Conservation (phyloP, 2,797 vertebrate species). For the Tadarida brasiliensis region DNA sequence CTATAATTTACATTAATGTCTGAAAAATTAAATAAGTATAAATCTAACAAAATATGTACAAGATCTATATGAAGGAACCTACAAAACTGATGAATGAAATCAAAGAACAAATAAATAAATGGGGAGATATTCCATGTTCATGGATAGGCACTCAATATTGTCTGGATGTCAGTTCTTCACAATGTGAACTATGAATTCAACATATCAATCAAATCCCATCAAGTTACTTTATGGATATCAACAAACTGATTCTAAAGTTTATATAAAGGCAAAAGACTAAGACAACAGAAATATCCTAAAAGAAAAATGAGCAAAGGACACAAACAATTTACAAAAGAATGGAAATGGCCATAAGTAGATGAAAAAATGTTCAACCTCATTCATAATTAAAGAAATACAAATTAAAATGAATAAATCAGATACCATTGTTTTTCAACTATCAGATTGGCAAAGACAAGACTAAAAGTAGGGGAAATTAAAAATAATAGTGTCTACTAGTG, state of each 20-base stretch:
- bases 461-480: slow-evolving; percentile 21
- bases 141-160: background rate
- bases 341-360: background rate
- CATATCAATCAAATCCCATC: background rate
- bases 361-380: slow-evolving; percentile 12
- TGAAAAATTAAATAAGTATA: slow-evolving; percentile 43
- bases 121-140: background rate
- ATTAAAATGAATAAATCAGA: slow-evolving; percentile 28
- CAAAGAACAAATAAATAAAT: background rate
- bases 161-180: background rate
- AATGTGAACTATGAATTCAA: background rate
- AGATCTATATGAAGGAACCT: background rate
- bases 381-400: background rate
- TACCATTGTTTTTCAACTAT: background rate
- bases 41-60: background rate
- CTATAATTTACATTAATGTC: background rate
- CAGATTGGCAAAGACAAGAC: background rate
- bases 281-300: slow-evolving; percentile 8
- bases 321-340: background rate
- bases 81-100: background rate
- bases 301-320: background rate
- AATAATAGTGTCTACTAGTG: background rate
- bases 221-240: background rate
- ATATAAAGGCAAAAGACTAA: background rate
- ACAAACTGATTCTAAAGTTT: background rate